Base-by-base conservation (phyloP, 2,888 invertebrate genomes). In the Netelia virgata region DNA sequence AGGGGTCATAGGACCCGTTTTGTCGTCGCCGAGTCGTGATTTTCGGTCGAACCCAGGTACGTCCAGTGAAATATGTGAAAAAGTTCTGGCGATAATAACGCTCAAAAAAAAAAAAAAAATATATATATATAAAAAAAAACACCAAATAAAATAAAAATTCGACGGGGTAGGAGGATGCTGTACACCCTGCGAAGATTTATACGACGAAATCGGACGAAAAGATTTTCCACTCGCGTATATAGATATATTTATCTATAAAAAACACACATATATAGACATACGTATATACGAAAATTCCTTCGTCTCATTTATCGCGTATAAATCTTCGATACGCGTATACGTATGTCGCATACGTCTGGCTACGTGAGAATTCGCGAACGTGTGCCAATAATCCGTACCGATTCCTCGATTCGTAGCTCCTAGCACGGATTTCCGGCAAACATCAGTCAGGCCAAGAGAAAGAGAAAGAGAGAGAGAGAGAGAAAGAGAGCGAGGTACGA, bases 301-400 rank as follows among this genome's bases (percentile, higher is more conserved):
- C 16, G 43, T 55, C 66, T 66, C 47, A 69, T 68, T 59, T 50
- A 77, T 77, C 77, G 68, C 69, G 59, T 16, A 59, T 61, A 68
- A 77, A 77, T 69, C 59, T 61, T 28, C 23, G 16, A 50, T 41
- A 20, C 68, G 68, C 53, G 20, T 64, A 18, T 14, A n/a, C 23
- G 2, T 36, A 55, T 41, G 14, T 57, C 47, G 20, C 70, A 59
- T 36, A 55, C 10, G 69, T 63, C 28, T 43, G 55, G 66, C 70
- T 47, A 68, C 64, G 82, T 66, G 82, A 64, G 69, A 70, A 63
- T 16, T 72, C 59, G 41, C 61, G 53, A 82, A 68, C 73, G 50
- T 82, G 82, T 82, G 82, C 77, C 82, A 78, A 82, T 73, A 77
- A 82, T 43, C 77, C 73, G 68, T 82, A 11, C 53, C 61, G 77